Base-by-base conservation (phyloP, 2,888 invertebrate species). In the Amiota communis region DNA sequence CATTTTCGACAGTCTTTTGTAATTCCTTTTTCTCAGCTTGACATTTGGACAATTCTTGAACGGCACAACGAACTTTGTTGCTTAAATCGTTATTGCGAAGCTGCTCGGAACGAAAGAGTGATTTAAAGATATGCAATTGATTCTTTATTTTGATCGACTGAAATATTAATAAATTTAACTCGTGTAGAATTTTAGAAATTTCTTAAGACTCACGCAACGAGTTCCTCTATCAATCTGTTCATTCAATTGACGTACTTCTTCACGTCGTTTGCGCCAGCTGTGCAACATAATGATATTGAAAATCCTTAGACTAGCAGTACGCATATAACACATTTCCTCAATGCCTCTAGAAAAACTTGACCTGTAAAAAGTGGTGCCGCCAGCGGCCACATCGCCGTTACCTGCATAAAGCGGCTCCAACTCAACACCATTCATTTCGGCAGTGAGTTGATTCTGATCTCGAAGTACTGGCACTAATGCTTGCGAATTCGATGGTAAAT, bases 241-340 rank as follows among this genome's bases (percentile, higher is more conserved):
- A 53, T 46, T 78, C 20, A 89, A 79, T n/a, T 81, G 77, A 20
- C 84, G 82, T 3, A 89, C 89, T n/a, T 89, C 87, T 49, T 86
- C 86, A 1, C 89, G 86, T 9, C 88, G 80, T n/a, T 83, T 86
- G 11, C 89, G 87, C 89, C 88, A 89, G 47, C 88, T 86, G 63
- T 88, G 88, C 71, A 89, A 15, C 86, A 89, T 88, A 12, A 89
- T 86, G 0, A 85, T 84, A 8, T 88, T 86, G 36, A 88, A 88
- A n/a, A 89, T 82, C 15, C 84, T 84, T 81, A 89, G 79, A 2
- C 88, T 87, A 36, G 89, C 89, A 12, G 84, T 73, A 57, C 84
- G 86, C 8, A 84, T 72, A 70, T 85, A 83, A 10, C 69, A 75
- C 12, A 69, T 73, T 72, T 84, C 82, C 8, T 79, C 77, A 1